Evolutionary conservation across 2,888 invertebrate genomes (phyloP).

Genomic region (Oasisia sp.): DNA sequence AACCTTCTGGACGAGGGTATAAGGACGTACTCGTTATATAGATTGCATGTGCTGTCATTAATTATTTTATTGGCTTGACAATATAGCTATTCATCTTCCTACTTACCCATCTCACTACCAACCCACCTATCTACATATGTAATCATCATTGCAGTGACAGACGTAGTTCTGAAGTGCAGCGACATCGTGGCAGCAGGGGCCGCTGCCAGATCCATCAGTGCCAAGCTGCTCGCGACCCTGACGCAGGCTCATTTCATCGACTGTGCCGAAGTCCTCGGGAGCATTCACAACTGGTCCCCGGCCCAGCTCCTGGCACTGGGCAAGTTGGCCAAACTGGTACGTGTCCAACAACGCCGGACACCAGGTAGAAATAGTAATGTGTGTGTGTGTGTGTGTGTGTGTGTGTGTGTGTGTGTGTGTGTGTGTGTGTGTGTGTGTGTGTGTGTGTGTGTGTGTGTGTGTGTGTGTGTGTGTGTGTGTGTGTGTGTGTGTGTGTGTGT

Average conservation of each 20-base stretch:
- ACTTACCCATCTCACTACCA: too few relatives aligned
- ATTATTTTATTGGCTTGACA: too few relatives aligned
- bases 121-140: too few relatives aligned
- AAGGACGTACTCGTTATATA: too few relatives aligned
- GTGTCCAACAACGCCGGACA: background rate
- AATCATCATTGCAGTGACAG: background rate
- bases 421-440: slow-evolving; percentile 27
- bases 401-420: slow-evolving; percentile 29
- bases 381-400: slow-evolving; percentile 25
- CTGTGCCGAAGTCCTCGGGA: background rate
- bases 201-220: background rate
- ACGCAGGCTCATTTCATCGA: background rate
- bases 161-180: background rate
- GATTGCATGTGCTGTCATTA: too few relatives aligned
- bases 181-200: background rate
- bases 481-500: slow-evolving; percentile 31
- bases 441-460: slow-evolving; percentile 29
- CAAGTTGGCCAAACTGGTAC: background rate
- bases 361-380: background rate
- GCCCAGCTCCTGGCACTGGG: background rate
- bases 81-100: too few relatives aligned
- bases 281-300: background rate
- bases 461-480: slow-evolving; percentile 27
- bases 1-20: too few relatives aligned
- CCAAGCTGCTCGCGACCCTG: background rate